Evolutionary conservation across 1,140 invertebrate genomes (phyloP).

Genomic region (Scaptomyza montana): DNA sequence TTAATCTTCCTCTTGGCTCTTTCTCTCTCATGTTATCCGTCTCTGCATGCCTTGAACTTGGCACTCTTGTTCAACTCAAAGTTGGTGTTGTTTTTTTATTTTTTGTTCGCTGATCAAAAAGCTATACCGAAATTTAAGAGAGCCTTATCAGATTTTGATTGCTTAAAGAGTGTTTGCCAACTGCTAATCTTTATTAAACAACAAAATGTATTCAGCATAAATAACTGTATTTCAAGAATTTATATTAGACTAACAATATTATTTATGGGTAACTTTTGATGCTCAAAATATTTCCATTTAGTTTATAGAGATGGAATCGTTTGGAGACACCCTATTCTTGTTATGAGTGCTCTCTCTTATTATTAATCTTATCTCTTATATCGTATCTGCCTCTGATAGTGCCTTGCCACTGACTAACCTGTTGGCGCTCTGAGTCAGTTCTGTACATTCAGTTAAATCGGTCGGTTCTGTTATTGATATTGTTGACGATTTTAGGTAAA

Average conservation of each 20-base stretch:
- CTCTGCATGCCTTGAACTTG: neutral
- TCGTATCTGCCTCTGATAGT: neutral
- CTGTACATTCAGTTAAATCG: conserved; percentile 10
- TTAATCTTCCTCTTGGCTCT: neutral
- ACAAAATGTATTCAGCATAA: neutral
- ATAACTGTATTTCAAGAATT: neutral
- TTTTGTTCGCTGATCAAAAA: neutral
- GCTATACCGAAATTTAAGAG: neutral
- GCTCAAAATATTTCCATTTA: neutral
- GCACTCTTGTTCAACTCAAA: neutral
- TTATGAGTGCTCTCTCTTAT: neutral
- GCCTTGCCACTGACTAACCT: conserved; percentile 18
- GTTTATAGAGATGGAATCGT: neutral
- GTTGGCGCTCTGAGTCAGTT: conserved; percentile 11
- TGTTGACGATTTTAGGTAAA: conserved; percentile 2
- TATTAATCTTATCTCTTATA: conserved; percentile 38
- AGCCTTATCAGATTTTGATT: neutral
- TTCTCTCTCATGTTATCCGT: neutral
- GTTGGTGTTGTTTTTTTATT: neutral
- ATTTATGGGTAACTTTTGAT: too few relatives aligned
- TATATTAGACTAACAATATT: too few relatives aligned
- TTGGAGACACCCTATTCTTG: conserved; percentile 14
- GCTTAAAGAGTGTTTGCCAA: neutral
- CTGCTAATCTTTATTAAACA: neutral
- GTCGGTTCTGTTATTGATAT: conserved; percentile 8